phyloP scores from a whole-genome alignment of 2,113 vertebrate species.

The Gasterosteus nipponicus region DNA sequence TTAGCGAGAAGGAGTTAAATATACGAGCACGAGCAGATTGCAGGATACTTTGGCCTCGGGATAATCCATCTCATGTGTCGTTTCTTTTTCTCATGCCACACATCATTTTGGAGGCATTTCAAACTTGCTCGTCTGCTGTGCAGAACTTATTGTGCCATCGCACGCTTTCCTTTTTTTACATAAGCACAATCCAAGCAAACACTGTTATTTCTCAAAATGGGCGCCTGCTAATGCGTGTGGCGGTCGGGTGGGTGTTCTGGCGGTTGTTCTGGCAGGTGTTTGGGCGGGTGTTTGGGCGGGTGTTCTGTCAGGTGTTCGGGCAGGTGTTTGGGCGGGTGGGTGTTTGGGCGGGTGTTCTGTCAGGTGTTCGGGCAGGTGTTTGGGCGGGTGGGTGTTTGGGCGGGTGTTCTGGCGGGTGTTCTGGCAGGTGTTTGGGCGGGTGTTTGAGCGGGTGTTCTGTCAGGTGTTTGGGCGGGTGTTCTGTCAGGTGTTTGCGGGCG shows the following conservation, averaged over 20 bases:
- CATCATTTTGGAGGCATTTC: slow-evolving; percentile 40
- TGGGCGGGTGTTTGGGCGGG: too few relatives aligned
- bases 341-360: too few relatives aligned
- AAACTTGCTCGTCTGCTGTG: slow-evolving; percentile 15
- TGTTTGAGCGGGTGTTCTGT: too few relatives aligned
- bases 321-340: too few relatives aligned
- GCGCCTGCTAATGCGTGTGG: slow-evolving; percentile 46
- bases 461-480: too few relatives aligned
- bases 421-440: too few relatives aligned
- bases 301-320: too few relatives aligned
- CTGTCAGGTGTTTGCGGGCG: too few relatives aligned
- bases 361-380: too few relatives aligned
- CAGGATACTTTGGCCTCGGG: slow-evolving; percentile 52
- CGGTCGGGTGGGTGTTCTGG: slow-evolving; percentile 57
- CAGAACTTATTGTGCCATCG: slow-evolving; percentile 6
- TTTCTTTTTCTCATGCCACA: background rate
- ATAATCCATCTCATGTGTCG: slow-evolving; percentile 44
- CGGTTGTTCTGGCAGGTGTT: slow-evolving; percentile 44
- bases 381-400: too few relatives aligned
- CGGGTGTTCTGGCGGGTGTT: too few relatives aligned
- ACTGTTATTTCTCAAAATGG: slow-evolving; percentile 45
- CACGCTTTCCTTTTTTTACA: slow-evolving; percentile 19
- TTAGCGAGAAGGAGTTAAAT: slow-evolving; percentile 28
- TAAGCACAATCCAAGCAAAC: slow-evolving; percentile 38
- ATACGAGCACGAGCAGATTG: slow-evolving; percentile 56